These are phyloP conservation scores for Drosophila niveifrons DNA, from an alignment of 2,888 invertebrate genomes.

Conservation along the genomic window DNA sequence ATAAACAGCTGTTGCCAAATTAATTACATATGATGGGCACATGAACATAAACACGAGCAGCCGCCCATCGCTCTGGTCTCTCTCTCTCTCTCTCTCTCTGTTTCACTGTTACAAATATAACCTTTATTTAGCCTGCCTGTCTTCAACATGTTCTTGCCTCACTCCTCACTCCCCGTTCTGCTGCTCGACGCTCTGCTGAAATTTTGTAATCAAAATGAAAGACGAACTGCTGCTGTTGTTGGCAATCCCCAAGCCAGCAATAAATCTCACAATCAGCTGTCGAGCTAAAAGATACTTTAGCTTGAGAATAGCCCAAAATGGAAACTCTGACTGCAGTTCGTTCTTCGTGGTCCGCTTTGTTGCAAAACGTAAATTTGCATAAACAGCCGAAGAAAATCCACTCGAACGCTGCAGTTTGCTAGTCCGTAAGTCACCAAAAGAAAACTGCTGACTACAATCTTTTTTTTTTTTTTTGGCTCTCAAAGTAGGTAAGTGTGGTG, in stretches of 20 bases:
- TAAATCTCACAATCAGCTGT: conserved; percentile 55
- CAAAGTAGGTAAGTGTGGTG: conserved; percentile 8
- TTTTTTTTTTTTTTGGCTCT: conserved; percentile 21
- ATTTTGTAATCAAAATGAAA: conserved; percentile 26
- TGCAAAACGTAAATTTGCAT: conserved; percentile 59
- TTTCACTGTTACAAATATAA: conserved; percentile 16
- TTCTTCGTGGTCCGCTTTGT: not conserved
- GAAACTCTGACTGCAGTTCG: conserved; percentile 21
- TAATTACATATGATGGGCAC: conserved; percentile 77
- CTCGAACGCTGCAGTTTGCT: conserved; percentile 42
- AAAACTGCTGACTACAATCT: conserved; percentile 36
- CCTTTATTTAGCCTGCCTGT: conserved; percentile 19
- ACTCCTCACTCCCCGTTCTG: not conserved
- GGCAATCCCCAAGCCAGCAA: conserved; percentile 27
- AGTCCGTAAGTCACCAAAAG: conserved; percentile 19
- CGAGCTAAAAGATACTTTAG: conserved; percentile 29
- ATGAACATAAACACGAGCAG: conserved; percentile 50
- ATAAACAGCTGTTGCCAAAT: conserved; percentile 80
- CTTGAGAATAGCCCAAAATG: conserved; percentile 39
- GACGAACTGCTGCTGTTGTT: conserved; percentile 14
- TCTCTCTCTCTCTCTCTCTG: too few relatives aligned
- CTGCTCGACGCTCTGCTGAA: not conserved
- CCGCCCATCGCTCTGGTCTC: conserved; percentile 23
- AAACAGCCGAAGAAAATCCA: conserved; percentile 51
- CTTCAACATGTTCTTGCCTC: not conserved